Base-by-base conservation (phyloP, 1,140 invertebrate species). In the Trachymyrmex cornetzi region DNA sequence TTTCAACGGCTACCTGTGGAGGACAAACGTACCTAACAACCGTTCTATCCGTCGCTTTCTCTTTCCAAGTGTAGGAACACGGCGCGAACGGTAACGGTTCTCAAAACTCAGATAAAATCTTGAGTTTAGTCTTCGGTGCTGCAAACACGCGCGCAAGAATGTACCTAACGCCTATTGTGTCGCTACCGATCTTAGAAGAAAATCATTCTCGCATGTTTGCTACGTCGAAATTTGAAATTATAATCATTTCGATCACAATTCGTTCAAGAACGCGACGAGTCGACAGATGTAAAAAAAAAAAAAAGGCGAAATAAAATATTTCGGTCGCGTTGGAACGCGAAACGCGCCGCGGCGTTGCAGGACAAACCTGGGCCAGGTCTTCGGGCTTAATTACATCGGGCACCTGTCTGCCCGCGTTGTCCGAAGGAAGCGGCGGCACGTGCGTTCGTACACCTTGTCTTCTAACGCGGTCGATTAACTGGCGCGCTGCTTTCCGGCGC, bases 31-130 rank as follows among this genome's bases (percentile, higher is more conserved):
- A 4, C 12, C 30, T 38, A 38, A 38, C 71, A 9, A 48, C 48
- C 19, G 24, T 63, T 50, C 75, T 69, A 88, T 89, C 86, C 85
- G 84, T 80, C 82, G 87, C 89, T 90, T 90, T 90, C 89, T 89
- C 88, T 72, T 77, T 59, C 50, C 12, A 57, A 27, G 53, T 24
- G 53, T 24, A 61, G 30, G 12, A 48, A 34, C 12, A n/a, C 30
- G n/a, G 57, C 22, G 61, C 16, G 64, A 38, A 71, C 19, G 30
- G 16, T 86, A 59, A 44, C 24, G 27, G 50, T 22, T 38, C 30
- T 79, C 16, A 48, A 50, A 71, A 30, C n/a, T 14, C n/a, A 55
- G 66, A 80, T 80, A 38, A 16, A 55, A 81, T 71, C 48, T 69
- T 6, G 22, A 63, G 9, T 63, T 48, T 79, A 50, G 66, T 55